Evolutionary conservation across 2,113 vertebrate species (phyloP), one percentile per base, ranked within the genome.

Genomic region (Vanacampus margaritifer): DNA sequence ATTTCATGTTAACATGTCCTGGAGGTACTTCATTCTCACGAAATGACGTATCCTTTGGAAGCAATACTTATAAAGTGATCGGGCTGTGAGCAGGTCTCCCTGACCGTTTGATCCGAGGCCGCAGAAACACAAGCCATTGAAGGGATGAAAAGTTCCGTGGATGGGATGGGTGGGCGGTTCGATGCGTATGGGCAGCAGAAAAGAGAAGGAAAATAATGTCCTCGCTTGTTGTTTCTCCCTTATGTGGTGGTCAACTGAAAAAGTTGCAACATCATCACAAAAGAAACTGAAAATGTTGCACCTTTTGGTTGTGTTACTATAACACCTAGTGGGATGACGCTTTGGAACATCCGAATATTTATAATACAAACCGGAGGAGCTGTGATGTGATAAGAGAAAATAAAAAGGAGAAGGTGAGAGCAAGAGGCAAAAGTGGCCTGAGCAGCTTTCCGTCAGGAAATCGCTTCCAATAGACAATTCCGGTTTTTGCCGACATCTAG

Each of bases 91-190:
- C 84, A 60, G 90, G 90, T 91, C 88, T 53, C 83, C 71, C 83
- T 84, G 88, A 80, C 92, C 91, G 89, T 90, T 91, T 82, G 92
- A 89, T 89, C 86, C 83, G 48, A 79, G 88, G 91, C 89, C 89
- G 92, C 92, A 92, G 89, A 93, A 83, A 90, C 86, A 90, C 76
- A 89, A 76, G 83, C 89, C 91, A 79, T 91, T 93, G 92, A 93
- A 93, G 92, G 91, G 89, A 90, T 89, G 86, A 91, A 91, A 92
- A 89, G 90, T 87, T 90, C 88, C 87, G 87, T 89, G 26, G 82
- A 62, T 80, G 76, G 79, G 80, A 11, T 10, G 83, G 79, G 65
- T 63, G 60, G 70, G 81, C 78, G 79, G 65, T 67, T 74, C 67
- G 50, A 65, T 39, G 62, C 41, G 51, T 19, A 50, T 80, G 68